Percentiles rank a stretch among this genome's conserved stretches.
These are phyloP conservation scores for Ficedula albicollis DNA, from an alignment of 2,797 vertebrate species.

Conservation along the genomic window DNA sequence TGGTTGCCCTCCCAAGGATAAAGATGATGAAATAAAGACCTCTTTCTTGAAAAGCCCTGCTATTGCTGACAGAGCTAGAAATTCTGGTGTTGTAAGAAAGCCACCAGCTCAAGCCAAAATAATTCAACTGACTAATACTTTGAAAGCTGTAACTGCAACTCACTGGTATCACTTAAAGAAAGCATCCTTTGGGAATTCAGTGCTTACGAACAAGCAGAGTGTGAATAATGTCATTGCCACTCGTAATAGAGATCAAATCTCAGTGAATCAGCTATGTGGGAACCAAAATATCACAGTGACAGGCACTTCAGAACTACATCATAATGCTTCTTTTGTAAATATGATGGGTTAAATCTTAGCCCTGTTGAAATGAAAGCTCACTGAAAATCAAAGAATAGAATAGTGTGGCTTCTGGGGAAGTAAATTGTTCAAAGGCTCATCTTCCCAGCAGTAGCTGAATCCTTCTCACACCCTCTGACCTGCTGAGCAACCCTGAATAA, in stretches of 20 bases:
- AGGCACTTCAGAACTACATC: background rate
- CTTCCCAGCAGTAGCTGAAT: background rate
- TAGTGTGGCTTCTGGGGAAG: background rate
- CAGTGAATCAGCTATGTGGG: background rate
- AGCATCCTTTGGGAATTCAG: background rate
- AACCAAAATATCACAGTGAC: background rate
- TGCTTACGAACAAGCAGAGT: background rate
- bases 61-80: background rate
- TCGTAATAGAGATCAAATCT: background rate
- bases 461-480: background rate
- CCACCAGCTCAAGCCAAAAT: rapidly evolving
- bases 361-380: background rate
- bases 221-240: background rate
- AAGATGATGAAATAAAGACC: background rate
- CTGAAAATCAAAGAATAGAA: background rate
- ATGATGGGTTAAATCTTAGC: background rate
- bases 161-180: background rate
- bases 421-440: background rate
- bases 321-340: background rate
- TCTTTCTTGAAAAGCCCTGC: background rate
- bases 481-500: background rate
- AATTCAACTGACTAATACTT: background rate
- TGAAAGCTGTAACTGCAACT: background rate
- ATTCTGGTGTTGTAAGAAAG: background rate
- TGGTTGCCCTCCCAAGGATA: background rate